A percentile compares a stretch with the other conserved stretches of the same genome.
These are phyloP conservation scores for Myanophis thanlyinensis DNA, from an alignment of 2,113 vertebrate species.

Conservation along the genomic window DNA sequence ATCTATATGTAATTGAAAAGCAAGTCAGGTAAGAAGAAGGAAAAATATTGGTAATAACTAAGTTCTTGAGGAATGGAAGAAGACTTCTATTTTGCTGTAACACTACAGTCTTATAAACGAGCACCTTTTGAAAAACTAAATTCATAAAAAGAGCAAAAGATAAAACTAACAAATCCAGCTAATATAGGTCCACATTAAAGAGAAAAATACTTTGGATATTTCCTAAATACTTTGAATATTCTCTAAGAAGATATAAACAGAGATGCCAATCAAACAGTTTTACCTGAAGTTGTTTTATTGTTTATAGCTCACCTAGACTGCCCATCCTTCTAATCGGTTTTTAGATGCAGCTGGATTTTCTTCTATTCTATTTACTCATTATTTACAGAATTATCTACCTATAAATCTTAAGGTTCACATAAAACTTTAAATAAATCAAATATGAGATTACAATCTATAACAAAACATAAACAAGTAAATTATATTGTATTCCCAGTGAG, in stretches of 20 bases:
- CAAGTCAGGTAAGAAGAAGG: background rate
- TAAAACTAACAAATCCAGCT: background rate
- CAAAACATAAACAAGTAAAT: background rate
- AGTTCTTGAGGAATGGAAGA: background rate
- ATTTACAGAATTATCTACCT: background rate
- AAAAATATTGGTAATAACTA: background rate
- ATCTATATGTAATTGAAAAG: background rate
- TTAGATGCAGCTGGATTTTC: background rate
- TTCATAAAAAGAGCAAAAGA: background rate
- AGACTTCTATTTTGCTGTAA: background rate
- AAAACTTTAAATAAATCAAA: background rate
- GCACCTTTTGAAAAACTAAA: background rate
- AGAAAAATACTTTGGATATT: background rate
- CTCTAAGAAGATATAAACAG: background rate
- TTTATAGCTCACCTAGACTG: background rate
- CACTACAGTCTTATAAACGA: background rate
- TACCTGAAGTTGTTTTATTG: background rate
- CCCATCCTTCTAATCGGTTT: background rate
- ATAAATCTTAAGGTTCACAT: background rate
- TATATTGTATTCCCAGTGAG: background rate
- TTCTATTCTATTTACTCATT: background rate
- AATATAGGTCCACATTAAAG: background rate
- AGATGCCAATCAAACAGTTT: background rate
- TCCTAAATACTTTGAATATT: background rate
- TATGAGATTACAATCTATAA: background rate